Evolutionary conservation across 2,797 vertebrate genomes (phyloP).

Genomic region (Hoplostethus atlanticus): DNA sequence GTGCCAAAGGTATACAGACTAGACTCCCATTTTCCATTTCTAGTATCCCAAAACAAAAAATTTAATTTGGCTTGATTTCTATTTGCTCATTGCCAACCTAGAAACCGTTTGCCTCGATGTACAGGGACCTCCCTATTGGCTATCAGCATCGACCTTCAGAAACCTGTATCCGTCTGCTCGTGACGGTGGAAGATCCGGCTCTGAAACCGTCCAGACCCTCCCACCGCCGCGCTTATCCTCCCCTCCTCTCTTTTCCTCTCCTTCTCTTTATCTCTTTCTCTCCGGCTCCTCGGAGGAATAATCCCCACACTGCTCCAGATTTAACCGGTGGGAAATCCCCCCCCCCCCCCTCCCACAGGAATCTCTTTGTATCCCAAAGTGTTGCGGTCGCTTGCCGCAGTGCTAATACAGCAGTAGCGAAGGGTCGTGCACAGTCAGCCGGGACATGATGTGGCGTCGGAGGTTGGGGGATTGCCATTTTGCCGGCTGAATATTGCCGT

Average conservation of each 20-base stretch:
- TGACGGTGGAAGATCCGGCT: background rate
- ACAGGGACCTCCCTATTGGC: too few species aligned
- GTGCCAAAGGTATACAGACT: too few species aligned
- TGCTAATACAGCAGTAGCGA: background rate
- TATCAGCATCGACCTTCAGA: too few species aligned
- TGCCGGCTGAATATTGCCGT: too few species aligned
- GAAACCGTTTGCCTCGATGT: too few species aligned
- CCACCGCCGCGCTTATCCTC: slow-evolving; percentile 32
- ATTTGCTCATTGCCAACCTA: too few species aligned
- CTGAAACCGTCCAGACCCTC: background rate
- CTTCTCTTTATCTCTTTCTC: slow-evolving; percentile 14
- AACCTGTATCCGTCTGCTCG: too few species aligned
- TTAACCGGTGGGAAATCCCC: slow-evolving; percentile 33
- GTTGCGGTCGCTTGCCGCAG: background rate
- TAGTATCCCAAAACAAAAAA: too few species aligned
- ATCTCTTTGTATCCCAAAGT: slow-evolving; percentile 23
- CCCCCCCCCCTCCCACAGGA: slow-evolving; percentile 13
- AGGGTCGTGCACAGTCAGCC: background rate
- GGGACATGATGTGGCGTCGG: background rate
- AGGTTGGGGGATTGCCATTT: background rate
- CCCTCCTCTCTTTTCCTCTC: slow-evolving; percentile 18
- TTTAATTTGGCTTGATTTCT: too few species aligned
- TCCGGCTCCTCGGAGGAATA: slow-evolving; percentile 34
- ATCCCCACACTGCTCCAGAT: slow-evolving; percentile 50
- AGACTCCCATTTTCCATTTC: too few species aligned